These are phyloP conservation scores for Rhopalosiphum nymphaeae DNA, from an alignment of 2,888 invertebrate genomes.

Conservation along the genomic window DNA sequence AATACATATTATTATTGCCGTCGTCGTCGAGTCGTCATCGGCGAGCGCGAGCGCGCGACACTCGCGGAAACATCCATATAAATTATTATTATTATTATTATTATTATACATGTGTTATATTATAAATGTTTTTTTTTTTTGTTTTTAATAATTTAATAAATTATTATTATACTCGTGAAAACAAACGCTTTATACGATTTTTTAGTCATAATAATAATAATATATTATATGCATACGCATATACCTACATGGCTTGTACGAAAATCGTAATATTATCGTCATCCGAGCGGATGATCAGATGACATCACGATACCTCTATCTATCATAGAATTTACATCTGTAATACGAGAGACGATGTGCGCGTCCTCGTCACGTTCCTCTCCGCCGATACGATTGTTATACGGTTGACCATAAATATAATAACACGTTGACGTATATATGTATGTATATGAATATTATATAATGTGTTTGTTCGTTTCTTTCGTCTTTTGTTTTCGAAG, in stretches of 20 bases:
- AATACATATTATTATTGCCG: neutral
- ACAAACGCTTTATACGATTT: conserved; percentile 63
- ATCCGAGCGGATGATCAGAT: neutral
- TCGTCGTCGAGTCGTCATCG: neutral
- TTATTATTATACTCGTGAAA: conserved; percentile 48
- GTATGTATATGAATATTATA: conserved; percentile 32
- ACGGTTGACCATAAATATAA: neutral
- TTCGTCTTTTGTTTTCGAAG: neutral
- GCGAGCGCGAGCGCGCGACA: neutral
- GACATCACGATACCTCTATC: neutral
- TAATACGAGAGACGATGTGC: neutral
- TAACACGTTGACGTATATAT: neutral
- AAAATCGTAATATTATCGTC: neutral
- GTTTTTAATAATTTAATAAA: neutral
- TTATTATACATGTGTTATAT: neutral
- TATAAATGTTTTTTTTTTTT: neutral
- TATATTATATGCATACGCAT: neutral
- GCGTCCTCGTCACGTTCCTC: neutral
- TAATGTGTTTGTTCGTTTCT: conserved; percentile 41
- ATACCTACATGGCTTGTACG: neutral
- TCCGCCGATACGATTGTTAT: neutral
- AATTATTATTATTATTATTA: neutral
- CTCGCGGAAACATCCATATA: neutral
- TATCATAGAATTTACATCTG: no score
- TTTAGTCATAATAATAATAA: conserved; percentile 32